Percentiles rank a stretch among this genome's conserved stretches.
These are phyloP conservation scores for Melanotaenia maccullochi DNA, from an alignment of 2,797 vertebrate genomes.

Conservation along the genomic window DNA sequence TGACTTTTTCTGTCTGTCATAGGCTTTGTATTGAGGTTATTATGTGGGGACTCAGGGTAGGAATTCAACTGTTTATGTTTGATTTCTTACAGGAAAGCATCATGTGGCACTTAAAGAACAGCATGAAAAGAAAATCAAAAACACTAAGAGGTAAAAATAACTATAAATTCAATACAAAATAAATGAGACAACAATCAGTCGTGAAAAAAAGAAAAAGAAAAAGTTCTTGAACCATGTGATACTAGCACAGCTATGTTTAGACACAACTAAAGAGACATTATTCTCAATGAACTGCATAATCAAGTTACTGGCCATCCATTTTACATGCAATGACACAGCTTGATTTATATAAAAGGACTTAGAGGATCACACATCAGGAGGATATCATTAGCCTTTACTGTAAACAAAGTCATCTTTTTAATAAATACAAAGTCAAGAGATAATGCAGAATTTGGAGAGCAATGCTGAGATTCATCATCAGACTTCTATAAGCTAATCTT, in stretches of 20 bases:
- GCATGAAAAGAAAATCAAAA: conserved; percentile 7
- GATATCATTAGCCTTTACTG: background rate
- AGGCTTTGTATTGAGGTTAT: conserved; percentile 49
- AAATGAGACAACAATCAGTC: background rate
- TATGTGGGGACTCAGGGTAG: conserved; percentile 21
- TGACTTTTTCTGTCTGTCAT: conserved; percentile 43
- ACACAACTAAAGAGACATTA: too few relatives aligned
- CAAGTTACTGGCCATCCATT: too few relatives aligned
- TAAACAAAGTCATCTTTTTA: background rate
- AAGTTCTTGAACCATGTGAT: background rate
- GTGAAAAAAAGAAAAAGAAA: background rate
- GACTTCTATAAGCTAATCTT: too few relatives aligned
- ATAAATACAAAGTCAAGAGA: background rate
- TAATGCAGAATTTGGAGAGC: too few relatives aligned
- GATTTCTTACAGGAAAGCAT: conserved; percentile 24
- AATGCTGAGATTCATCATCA: too few relatives aligned
- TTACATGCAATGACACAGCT: too few relatives aligned
- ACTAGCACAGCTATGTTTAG: too few relatives aligned
- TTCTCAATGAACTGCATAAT: too few relatives aligned
- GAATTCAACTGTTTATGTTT: conserved; percentile 41
- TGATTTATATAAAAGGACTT: too few relatives aligned
- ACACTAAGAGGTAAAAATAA: background rate
- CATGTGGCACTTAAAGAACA: conserved; percentile 1
- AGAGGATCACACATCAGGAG: background rate
- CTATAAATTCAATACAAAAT: conserved; percentile 6